These are phyloP conservation scores for Tinamus guttatus DNA, from an alignment of 2,113 vertebrate species.

Conservation along the genomic window DNA sequence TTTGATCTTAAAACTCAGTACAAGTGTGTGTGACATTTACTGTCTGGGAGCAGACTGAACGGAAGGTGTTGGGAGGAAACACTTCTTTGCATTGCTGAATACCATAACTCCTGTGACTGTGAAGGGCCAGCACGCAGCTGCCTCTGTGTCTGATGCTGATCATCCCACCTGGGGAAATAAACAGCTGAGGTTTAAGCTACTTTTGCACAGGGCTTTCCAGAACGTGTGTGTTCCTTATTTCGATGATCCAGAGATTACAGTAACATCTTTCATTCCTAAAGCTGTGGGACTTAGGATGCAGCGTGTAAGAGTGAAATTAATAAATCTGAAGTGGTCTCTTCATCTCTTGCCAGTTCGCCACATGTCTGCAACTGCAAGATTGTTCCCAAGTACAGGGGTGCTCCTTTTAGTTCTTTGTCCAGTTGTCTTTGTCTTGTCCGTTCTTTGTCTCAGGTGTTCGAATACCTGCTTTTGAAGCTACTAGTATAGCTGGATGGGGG, in stretches of 20 bases:
- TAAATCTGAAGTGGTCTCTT: neutral
- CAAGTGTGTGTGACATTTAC: neutral
- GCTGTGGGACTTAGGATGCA: neutral
- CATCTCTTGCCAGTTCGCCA: neutral
- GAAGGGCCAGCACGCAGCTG: neutral
- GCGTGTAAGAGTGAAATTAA: neutral
- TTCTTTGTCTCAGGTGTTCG: neutral
- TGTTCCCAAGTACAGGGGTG: neutral
- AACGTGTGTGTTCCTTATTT: neutral
- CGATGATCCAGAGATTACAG: neutral
- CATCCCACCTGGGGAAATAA: rapidly evolving
- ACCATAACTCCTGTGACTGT: neutral
- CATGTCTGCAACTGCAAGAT: neutral
- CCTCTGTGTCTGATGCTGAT: neutral
- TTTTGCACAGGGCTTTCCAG: neutral
- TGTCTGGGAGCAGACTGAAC: neutral
- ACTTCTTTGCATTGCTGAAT: neutral
- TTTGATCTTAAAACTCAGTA: neutral
- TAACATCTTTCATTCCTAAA: neutral
- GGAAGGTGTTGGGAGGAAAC: neutral
- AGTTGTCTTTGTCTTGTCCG: too few relatives aligned
- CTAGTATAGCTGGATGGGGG: neutral
- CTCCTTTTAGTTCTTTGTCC: neutral
- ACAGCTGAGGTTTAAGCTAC: neutral
- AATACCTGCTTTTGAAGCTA: neutral